phyloP scores from a whole-genome alignment of 1,140 invertebrate genomes.

The Pogonus chalceus region DNA sequence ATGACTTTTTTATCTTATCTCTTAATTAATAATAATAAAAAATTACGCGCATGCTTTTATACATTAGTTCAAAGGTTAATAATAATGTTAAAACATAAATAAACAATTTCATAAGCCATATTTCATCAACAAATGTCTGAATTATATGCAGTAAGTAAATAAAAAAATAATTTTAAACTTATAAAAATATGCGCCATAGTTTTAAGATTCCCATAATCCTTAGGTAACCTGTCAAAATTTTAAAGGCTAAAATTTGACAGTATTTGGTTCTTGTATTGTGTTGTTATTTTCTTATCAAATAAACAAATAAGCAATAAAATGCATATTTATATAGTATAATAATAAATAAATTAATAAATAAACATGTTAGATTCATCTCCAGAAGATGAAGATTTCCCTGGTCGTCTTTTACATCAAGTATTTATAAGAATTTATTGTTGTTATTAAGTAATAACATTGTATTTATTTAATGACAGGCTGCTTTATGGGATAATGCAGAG shows the following conservation, averaged over 20 bases:
- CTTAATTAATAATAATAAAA: no score
- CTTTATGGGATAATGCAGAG: slow-evolving; percentile 85
- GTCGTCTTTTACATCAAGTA: slow-evolving; percentile 66
- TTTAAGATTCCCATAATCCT: background rate
- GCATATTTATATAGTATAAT: slow-evolving; percentile 1
- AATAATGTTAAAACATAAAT: no score
- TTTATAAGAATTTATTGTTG: slow-evolving; percentile 12
- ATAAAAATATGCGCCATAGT: background rate
- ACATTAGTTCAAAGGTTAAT: no score
- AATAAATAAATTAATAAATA: background rate
- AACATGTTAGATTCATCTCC: slow-evolving; percentile 54
- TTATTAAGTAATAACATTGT: slow-evolving; percentile 3
- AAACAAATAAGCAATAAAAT: no score
- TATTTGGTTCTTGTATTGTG: no score
- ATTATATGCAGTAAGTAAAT: no score
- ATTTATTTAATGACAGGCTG: slow-evolving; percentile 47
- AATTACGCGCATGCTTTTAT: no score
- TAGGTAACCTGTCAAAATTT: background rate
- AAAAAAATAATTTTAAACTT: no score
- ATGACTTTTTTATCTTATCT: no score
- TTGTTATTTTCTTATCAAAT: no score
- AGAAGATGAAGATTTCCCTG: slow-evolving; percentile 72
- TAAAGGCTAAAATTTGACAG: slow-evolving; percentile 8
- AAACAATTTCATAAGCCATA: no score
- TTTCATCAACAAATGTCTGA: no score